Base-by-base conservation (phyloP, 2,888 invertebrate species). In the Aradus depressus region DNA sequence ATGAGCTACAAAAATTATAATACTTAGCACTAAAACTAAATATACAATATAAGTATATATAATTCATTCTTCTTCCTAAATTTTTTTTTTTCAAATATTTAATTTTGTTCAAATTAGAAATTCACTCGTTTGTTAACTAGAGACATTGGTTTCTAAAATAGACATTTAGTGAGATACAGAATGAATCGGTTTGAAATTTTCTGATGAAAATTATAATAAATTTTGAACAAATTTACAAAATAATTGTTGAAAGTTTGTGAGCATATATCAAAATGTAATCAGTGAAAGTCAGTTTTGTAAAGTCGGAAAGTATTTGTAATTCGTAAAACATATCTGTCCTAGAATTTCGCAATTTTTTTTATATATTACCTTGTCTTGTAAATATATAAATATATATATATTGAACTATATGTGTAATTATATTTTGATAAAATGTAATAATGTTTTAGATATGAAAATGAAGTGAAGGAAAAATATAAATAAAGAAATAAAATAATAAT, bases 391-490 rank as follows among this genome's bases (percentile, higher is more conserved):
- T 48, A 52, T 23, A 35, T 44, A 31, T n/a, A n/a, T n/a, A n/a
- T n/a, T n/a, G n/a, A n/a, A n/a, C 38, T 47, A 47, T 16, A 47
- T 47, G 47, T 47, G 47, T 47, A 47, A 52, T 50, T 57, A 57
- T 57, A 54, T 57, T 57, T 57, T 57, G 56, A 57, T 57, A 57
- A 50, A 31, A 49, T n/a, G n/a, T n/a, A n/a, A n/a, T 31, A 31
- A 31, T 31, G n/a, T 31, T 31, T 31, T 10, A 12, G n/a, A 10
- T 31, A 10, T 31, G 35, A 44, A 47, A 47, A 38, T 4, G 22
- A 38, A 16, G 22, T 18, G 19, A 16, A 38, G 28, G 12, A 28
- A 28, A 28, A 28, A 28, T n/a, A 28, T 10, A 28, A 28, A 10
- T 10, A 10, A 10, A 28, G 8, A 28, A 28, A 28, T 28, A 28